Evolutionary conservation across 2,888 invertebrate species (phyloP), one percentile per base, ranked within the genome.

Genomic region (Chouioia cunea): DNA sequence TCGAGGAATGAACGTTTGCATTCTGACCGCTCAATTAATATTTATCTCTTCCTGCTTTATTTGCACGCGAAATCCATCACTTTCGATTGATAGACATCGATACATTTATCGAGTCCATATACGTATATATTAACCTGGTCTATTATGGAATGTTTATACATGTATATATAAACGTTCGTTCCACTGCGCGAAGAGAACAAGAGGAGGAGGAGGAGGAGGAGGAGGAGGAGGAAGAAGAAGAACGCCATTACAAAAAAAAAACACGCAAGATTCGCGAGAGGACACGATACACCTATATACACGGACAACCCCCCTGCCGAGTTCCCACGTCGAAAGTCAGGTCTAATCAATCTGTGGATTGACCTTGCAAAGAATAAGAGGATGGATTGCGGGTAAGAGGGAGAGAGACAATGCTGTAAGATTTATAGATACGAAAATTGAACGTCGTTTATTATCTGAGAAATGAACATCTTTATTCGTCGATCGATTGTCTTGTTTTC

Each of bases 291-390:
- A 67, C n/a, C 71, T 23, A 72, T 75, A 80, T 81, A 80, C 74
- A 76, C 76, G 75, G 75, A 74, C 71, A 77, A 77, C 75, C 79
- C 80, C 82, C 84, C 84, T 76, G 82, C 74, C 63, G 84, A 77
- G 83, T 81, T 83, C 82, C 83, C 84, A 82, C 81, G 82, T 80
- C 78, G 77, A 78, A 77, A 79, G 78, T 78, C n/a, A 23, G 20
- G n/a, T 36, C 46, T 20, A 53, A 66, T 59, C 27, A 58, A 66
- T 67, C 54, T 62, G 18, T 14, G 23, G 60, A 59, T 43, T 43
- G 58, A 52, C 46, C 53, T 43, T 18, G 22, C 16, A 43, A 50
- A 43, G 50, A n/a, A 27, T 2, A 27, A 6, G 47, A 57, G 15
- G 48, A 36, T 16, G 20, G 56, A 43, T 2, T 14, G 46, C 14